Percentiles rank a stretch among this genome's conserved stretches.
Conservation (phyloP, 2,888 invertebrate species). For the Oxyteleia sp. region DNA sequence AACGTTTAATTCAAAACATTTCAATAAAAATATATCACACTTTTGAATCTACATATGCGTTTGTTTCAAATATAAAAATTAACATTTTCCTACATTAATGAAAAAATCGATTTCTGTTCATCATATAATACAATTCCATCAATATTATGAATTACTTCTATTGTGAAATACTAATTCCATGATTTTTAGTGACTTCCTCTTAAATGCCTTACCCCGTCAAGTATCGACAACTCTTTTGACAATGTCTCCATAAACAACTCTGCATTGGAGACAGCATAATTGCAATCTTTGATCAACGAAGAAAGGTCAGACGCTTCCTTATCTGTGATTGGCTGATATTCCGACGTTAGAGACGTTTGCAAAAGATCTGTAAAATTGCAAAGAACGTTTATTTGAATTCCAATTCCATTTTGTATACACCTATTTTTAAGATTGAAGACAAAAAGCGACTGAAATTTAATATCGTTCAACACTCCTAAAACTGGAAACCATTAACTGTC, state of each 20-base stretch:
- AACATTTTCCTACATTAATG: too few relatives aligned
- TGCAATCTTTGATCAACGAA: conserved; percentile 94
- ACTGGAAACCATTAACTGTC: too few relatives aligned
- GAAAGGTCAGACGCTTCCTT: conserved; percentile 95
- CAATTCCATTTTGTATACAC: background rate
- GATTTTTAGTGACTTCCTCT: too few relatives aligned
- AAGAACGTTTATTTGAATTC: conserved; percentile 3
- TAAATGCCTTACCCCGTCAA: conserved; percentile 91
- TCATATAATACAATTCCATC: too few relatives aligned
- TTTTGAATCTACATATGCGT: too few relatives aligned
- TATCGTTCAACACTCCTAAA: too few relatives aligned
- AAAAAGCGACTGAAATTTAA: conserved; percentile 21
- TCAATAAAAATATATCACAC: too few relatives aligned
- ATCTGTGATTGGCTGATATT: conserved; percentile 93
- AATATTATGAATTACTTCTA: too few relatives aligned
- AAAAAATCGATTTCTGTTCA: too few relatives aligned
- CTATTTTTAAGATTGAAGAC: conserved; percentile 9
- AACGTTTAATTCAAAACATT: too few relatives aligned
- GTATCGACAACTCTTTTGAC: conserved; percentile 93
- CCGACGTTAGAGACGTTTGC: conserved; percentile 86
- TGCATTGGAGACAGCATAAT: conserved; percentile 96
- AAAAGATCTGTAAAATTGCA: conserved; percentile 80
- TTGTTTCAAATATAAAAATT: too few relatives aligned
- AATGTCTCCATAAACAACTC: conserved; percentile 93
- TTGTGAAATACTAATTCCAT: conserved; percentile 75